phyloP scores from a whole-genome alignment of 1,140 invertebrate species.

The Acromyrmex charruanus region DNA sequence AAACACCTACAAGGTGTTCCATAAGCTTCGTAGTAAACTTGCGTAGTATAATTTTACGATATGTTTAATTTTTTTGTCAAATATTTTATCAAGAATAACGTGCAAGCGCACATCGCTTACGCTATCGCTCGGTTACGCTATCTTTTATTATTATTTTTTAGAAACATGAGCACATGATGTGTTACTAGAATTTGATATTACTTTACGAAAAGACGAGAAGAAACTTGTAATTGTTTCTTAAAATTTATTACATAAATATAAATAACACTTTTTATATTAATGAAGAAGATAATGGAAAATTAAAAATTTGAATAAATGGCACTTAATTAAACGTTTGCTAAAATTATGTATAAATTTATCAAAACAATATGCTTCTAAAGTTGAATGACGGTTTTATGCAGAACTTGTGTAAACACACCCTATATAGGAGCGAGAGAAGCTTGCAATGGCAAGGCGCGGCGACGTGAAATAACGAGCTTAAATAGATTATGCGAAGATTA shows the following conservation, averaged over 20 bases:
- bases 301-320: neutral
- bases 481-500: slow-evolving; percentile 67
- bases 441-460: slow-evolving; percentile 31
- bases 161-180: neutral
- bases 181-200: neutral
- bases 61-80: neutral
- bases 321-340: neutral
- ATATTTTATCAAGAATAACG: slow-evolving; percentile 24
- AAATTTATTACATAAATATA: neutral
- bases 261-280: neutral
- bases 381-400: neutral
- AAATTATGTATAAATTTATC: neutral
- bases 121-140: too few species aligned
- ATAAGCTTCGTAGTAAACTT: slow-evolving; percentile 24
- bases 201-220: neutral
- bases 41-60: neutral
- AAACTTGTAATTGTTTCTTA: neutral
- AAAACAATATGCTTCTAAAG: neutral
- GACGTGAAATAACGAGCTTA: slow-evolving; percentile 62
- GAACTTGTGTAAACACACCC: slow-evolving; percentile 24
- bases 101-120: too few species aligned
- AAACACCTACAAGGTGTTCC: slow-evolving; percentile 47
- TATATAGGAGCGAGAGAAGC: slow-evolving; percentile 20
- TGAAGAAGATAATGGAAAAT: neutral
- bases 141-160: neutral